phyloP scores from a whole-genome alignment of 2,888 invertebrate genomes.

The Ametastegia equiseti region DNA sequence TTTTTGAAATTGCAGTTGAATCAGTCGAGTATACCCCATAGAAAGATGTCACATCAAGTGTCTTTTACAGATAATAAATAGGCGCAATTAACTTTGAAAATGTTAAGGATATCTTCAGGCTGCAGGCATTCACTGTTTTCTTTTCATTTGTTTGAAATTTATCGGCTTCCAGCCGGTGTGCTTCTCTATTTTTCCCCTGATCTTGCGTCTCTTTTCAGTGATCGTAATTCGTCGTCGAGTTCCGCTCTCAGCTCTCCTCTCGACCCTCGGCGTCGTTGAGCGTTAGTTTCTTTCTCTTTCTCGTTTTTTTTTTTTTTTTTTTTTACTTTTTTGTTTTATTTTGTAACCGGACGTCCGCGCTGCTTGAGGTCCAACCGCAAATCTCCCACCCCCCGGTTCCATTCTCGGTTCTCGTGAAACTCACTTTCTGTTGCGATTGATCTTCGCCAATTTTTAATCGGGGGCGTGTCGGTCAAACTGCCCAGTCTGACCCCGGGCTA shows the following conservation, averaged over 20 bases:
- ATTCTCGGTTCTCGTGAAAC: constrained; percentile 62
- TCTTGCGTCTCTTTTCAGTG: constrained; percentile 43
- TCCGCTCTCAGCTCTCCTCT: constrained; percentile 29
- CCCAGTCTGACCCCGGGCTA: not conserved
- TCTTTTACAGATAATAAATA: constrained; percentile 29
- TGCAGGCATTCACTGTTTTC: constrained; percentile 59
- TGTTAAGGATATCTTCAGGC: constrained; percentile 55
- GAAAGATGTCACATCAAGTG: not conserved
- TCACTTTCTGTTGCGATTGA: constrained; percentile 9
- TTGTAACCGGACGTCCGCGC: constrained; percentile 22
- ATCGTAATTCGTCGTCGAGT: constrained; percentile 38
- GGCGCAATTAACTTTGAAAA: constrained; percentile 23
- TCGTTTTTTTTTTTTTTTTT: constrained; percentile 48
- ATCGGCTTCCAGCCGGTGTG: constrained; percentile 55
- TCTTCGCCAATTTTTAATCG: constrained; percentile 41
- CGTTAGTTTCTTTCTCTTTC: constrained; percentile 49
- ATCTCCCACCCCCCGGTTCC: no score
- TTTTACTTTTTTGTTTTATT: constrained; percentile 38
- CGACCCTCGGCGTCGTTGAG: constrained; percentile 37
- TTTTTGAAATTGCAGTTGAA: not conserved
- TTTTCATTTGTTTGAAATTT: constrained; percentile 66
- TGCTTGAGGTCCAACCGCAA: constrained; percentile 58
- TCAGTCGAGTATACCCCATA: not conserved
- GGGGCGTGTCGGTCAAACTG: constrained; percentile 30
- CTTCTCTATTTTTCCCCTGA: constrained; percentile 30